These are phyloP conservation scores for Belgica antarctica DNA, from an alignment of 2,888 invertebrate species.

Conservation along the genomic window DNA sequence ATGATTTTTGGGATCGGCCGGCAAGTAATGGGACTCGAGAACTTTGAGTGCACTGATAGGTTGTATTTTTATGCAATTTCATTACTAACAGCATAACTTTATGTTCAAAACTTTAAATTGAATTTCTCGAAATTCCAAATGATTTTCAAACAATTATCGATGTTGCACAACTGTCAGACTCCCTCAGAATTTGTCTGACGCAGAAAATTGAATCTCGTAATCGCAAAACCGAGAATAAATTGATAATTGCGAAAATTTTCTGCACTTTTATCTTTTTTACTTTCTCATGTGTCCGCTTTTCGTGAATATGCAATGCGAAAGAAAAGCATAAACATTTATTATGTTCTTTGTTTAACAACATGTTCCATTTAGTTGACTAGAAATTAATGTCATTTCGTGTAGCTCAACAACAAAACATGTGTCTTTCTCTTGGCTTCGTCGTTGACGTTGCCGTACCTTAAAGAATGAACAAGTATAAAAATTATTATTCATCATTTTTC, in stretches of 20 bases:
- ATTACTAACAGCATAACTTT: too few relatives aligned
- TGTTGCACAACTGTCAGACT: background rate
- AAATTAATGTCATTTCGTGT: conserved; percentile 42
- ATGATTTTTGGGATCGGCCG: background rate
- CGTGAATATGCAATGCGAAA: conserved; percentile 10
- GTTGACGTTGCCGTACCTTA: conserved; percentile 27
- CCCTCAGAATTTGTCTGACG: background rate
- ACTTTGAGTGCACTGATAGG: too few relatives aligned
- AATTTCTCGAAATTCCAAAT: too few relatives aligned
- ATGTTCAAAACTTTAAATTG: too few relatives aligned
- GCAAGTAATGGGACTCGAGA: too few relatives aligned
- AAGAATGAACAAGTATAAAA: conserved; percentile 18
- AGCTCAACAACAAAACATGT: conserved; percentile 35
- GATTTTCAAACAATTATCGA: too few relatives aligned
- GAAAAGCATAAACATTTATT: conserved; percentile 38
- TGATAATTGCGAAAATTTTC: background rate
- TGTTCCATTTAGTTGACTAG: conserved; percentile 33
- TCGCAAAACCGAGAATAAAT: background rate
- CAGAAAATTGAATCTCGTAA: background rate
- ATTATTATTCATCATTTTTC: conserved; percentile 14
- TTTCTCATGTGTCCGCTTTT: background rate
- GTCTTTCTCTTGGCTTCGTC: conserved; percentile 7
- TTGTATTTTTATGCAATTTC: background rate
- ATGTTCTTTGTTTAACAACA: conserved; percentile 43
- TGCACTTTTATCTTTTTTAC: background rate